A percentile compares a stretch with the other conserved stretches of the same genome.
Conservation (phyloP, 2,113 vertebrate species). For the Callocephalon fimbriatum region DNA sequence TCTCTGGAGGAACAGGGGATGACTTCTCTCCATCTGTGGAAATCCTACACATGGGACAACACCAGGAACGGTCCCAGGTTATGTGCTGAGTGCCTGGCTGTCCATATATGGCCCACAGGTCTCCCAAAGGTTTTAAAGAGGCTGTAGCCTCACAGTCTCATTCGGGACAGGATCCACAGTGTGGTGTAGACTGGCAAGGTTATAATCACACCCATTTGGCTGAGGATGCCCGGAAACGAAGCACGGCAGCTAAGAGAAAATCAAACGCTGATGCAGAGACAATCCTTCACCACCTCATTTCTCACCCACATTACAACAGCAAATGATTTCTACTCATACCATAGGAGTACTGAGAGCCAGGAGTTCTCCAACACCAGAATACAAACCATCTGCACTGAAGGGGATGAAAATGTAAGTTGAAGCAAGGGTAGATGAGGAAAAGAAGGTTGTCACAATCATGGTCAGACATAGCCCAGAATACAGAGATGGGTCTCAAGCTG, state of each 20-base stretch:
- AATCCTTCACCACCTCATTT: neutral
- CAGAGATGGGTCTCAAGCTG: neutral
- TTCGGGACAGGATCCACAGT: neutral
- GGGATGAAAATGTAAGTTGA: neutral
- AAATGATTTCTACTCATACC: neutral
- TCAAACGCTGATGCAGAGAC: neutral
- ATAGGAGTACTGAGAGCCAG: neutral
- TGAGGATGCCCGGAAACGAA: neutral
- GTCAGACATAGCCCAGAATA: neutral
- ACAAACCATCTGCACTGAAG: neutral
- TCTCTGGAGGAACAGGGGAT: neutral
- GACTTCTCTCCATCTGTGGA: neutral
- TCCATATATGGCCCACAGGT: neutral
- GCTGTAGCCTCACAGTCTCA: neutral
- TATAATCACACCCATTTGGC: neutral
- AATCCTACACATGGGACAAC: neutral
- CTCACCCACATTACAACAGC: neutral
- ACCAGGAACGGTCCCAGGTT: neutral
- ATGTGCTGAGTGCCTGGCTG: neutral
- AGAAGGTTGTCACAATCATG: neutral
- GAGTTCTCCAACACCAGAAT: neutral
- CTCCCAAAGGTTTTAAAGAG: neutral
- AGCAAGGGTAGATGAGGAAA: neutral
- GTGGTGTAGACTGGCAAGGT: neutral
- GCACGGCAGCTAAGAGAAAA: neutral